Conservation (phyloP, 2,888 invertebrate species). For the Leptopterna dolabrata region DNA sequence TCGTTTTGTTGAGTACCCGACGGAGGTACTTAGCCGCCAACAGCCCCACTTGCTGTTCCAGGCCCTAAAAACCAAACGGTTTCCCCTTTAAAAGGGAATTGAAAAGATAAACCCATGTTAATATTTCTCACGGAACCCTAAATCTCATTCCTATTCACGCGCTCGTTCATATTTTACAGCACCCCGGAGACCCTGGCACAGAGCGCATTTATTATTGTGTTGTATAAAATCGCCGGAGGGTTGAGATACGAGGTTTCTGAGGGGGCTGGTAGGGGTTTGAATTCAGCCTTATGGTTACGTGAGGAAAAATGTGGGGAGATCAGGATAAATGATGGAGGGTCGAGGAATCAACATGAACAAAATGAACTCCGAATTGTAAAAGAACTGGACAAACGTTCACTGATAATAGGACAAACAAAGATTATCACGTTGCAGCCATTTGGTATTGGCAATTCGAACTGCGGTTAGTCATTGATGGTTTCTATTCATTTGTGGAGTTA, state of each 20-base stretch:
- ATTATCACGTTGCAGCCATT: no score
- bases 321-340: not conserved
- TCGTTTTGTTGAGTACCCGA: not conserved
- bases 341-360: not conserved
- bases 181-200: constrained; percentile 4
- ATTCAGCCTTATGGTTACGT: not conserved
- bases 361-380: not conserved
- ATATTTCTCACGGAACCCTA: constrained; percentile 24
- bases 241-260: not conserved
- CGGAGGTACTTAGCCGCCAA: no score
- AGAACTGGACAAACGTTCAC: not conserved
- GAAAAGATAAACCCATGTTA: constrained; percentile 14
- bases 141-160: constrained; percentile 31
- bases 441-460: no score
- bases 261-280: not conserved
- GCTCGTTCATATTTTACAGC: constrained; percentile 23
- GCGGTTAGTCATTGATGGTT: no score
- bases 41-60: not conserved
- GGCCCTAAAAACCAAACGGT: not conserved
- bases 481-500: no score
- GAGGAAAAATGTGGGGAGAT: not conserved
- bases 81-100: not conserved
- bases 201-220: constrained; percentile 20
- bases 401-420: no score
- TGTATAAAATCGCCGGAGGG: not conserved